These are phyloP conservation scores for Gambelia wislizenii DNA, from an alignment of 2,797 vertebrate species.

Conservation along the genomic window DNA sequence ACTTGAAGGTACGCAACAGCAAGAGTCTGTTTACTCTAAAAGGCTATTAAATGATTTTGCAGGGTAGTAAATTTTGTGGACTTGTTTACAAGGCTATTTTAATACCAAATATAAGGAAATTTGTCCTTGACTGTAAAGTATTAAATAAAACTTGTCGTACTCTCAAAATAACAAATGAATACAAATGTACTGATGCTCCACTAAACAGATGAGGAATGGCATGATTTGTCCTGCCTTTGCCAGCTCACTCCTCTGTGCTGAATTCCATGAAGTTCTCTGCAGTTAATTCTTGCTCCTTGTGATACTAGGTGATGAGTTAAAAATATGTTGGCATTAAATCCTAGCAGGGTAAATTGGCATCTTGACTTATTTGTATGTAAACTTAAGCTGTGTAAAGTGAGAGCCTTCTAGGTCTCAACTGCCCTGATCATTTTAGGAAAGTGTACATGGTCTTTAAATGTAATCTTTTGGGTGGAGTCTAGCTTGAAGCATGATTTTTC, in stretches of 20 bases:
- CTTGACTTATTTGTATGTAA: conserved; percentile 42
- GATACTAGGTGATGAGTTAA: neutral
- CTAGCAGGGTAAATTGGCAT: conserved; percentile 36
- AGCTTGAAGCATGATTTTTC: neutral
- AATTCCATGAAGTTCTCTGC: neutral
- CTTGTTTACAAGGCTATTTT: too few species aligned
- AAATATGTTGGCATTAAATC: neutral
- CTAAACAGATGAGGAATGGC: neutral
- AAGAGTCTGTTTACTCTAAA: too few species aligned
- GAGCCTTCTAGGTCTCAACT: neutral
- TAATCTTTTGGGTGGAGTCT: neutral
- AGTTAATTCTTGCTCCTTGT: neutral
- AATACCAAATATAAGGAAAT: too few species aligned
- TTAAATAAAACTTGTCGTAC: neutral
- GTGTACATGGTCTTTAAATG: conserved; percentile 12
- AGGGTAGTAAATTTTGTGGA: neutral
- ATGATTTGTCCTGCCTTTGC: neutral
- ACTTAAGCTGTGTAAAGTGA: conserved; percentile 8
- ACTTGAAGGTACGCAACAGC: too few species aligned
- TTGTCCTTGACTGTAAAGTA: too few species aligned
- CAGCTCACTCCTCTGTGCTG: neutral
- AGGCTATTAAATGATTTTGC: too few species aligned
- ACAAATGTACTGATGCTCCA: too few species aligned
- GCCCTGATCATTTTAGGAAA: conserved; percentile 23
- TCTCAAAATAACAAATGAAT: too few species aligned